Percentiles rank a stretch among this genome's conserved stretches.
phyloP scores from a whole-genome alignment of 1,140 invertebrate genomes.

The Anoplolepis gracilipes region DNA sequence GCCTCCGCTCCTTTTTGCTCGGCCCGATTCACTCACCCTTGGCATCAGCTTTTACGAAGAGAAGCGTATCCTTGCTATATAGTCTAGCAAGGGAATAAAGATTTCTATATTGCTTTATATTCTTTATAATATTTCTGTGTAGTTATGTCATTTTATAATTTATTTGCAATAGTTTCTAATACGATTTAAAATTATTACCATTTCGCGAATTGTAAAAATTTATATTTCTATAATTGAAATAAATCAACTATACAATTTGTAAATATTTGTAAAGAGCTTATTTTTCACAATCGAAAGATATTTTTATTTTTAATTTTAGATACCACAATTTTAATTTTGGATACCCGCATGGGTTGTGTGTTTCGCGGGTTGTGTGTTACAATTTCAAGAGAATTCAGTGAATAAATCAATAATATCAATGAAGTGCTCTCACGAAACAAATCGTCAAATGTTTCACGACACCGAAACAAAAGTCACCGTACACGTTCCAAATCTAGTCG shows the following conservation, averaged over 20 bases:
- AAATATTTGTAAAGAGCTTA: slow-evolving; percentile 12
- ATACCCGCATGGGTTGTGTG: too few relatives aligned
- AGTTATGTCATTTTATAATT: not conserved
- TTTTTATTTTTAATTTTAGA: not conserved
- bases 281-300: not conserved
- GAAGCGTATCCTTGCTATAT: slow-evolving; percentile 23
- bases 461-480: slow-evolving; percentile 51
- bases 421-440: slow-evolving; percentile 24
- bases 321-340: too few relatives aligned
- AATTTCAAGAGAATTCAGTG: slow-evolving; percentile 1
- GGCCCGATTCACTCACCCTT: slow-evolving; percentile 42
- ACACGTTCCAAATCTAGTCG: slow-evolving; percentile 52
- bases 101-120: slow-evolving; percentile 38
- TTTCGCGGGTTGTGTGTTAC: too few relatives aligned
- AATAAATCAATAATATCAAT: slow-evolving; percentile 38
- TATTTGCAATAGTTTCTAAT: slow-evolving; percentile 8
- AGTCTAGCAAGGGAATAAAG: slow-evolving; percentile 26
- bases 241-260: not conserved
- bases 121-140: slow-evolving; percentile 30
- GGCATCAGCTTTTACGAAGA: slow-evolving; percentile 34
- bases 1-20: slow-evolving; percentile 38
- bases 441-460: slow-evolving; percentile 26
- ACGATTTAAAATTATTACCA: slow-evolving; percentile 43
- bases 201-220: not conserved
- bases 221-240: slow-evolving; percentile 6